These are phyloP conservation scores for Trachymyrmex cornetzi DNA, from an alignment of 1,140 invertebrate genomes.

Conservation along the genomic window DNA sequence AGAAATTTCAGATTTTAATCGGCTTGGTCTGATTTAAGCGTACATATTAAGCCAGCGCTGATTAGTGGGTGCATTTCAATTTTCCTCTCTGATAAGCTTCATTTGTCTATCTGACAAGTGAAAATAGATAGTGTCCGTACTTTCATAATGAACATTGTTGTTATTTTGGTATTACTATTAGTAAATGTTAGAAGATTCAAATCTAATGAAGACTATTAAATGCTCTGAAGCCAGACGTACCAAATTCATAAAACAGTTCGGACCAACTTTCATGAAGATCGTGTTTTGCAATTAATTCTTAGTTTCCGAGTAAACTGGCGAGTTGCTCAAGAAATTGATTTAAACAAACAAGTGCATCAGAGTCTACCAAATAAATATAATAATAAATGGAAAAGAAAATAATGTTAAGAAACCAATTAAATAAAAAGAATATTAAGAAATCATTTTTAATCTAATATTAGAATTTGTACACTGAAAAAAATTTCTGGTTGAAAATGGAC, in stretches of 20 bases:
- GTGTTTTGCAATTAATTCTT: constrained; percentile 26
- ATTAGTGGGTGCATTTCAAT: constrained; percentile 51
- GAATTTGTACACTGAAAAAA: no score
- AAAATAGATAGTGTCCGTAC: not conserved
- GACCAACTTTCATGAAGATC: not conserved
- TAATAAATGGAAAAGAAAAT: not conserved
- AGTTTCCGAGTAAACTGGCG: not conserved
- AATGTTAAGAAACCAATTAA: not conserved
- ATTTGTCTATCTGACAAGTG: constrained; percentile 19
- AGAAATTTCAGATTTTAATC: constrained; percentile 56
- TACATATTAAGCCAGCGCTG: constrained; percentile 23
- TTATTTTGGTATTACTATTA: not conserved
- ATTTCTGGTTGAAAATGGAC: no score
- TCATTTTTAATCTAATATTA: not conserved
- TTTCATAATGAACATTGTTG: not conserved
- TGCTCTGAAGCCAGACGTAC: not conserved
- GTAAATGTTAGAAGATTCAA: constrained; percentile 4
- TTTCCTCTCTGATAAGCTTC: constrained; percentile 8
- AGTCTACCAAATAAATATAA: constrained; percentile 11
- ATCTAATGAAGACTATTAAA: constrained; percentile 40
- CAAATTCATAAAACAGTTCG: constrained; percentile 21
- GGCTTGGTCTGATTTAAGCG: constrained; percentile 46
- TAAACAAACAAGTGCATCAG: not conserved
- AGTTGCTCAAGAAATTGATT: constrained; percentile 28
- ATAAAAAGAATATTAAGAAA: not conserved